These are phyloP conservation scores for Lordiphosa clarofinis DNA, from an alignment of 1,140 invertebrate genomes.

Conservation along the genomic window DNA sequence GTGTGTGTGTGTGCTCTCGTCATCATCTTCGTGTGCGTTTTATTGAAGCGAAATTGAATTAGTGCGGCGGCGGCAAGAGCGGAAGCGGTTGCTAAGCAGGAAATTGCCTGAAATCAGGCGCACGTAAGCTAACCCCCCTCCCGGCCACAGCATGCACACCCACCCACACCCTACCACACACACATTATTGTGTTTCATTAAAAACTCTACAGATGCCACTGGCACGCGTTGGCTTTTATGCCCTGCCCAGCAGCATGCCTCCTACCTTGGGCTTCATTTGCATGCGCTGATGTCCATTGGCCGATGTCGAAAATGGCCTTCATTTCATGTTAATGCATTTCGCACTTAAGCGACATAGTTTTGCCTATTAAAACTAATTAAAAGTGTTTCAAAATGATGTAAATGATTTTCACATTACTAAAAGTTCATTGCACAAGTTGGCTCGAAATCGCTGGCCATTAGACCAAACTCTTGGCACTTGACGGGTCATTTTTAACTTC, in stretches of 20 bases:
- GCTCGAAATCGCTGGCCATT: neutral
- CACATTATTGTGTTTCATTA: slow-evolving; percentile 31
- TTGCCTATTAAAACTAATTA: slow-evolving; percentile 50
- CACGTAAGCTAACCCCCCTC: slow-evolving; percentile 39
- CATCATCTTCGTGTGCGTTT: slow-evolving; percentile 32
- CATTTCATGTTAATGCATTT: slow-evolving; percentile 47
- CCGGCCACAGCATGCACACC: slow-evolving; percentile 7
- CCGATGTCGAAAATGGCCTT: slow-evolving; percentile 18
- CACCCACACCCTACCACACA: neutral
- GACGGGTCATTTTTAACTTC: too few species aligned
- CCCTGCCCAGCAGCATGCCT: slow-evolving; percentile 3
- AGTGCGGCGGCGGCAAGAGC: slow-evolving; percentile 53
- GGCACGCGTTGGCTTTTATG: slow-evolving; percentile 37
- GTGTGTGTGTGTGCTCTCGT: slow-evolving; percentile 8
- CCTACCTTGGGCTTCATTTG: slow-evolving; percentile 33
- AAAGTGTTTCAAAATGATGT: slow-evolving; percentile 39
- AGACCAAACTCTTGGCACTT: too few species aligned
- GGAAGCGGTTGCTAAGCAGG: slow-evolving; percentile 65
- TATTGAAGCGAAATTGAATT: slow-evolving; percentile 62
- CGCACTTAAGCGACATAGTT: slow-evolving; percentile 37
- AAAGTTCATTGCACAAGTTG: slow-evolving; percentile 1
- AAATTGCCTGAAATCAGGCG: slow-evolving; percentile 60
- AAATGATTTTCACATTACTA: slow-evolving; percentile 26
- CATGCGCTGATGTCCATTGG: slow-evolving; percentile 30
- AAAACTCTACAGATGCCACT: slow-evolving; percentile 27